phyloP scores from a whole-genome alignment of 2,888 invertebrate species.

The Polymixis flavicincta region DNA sequence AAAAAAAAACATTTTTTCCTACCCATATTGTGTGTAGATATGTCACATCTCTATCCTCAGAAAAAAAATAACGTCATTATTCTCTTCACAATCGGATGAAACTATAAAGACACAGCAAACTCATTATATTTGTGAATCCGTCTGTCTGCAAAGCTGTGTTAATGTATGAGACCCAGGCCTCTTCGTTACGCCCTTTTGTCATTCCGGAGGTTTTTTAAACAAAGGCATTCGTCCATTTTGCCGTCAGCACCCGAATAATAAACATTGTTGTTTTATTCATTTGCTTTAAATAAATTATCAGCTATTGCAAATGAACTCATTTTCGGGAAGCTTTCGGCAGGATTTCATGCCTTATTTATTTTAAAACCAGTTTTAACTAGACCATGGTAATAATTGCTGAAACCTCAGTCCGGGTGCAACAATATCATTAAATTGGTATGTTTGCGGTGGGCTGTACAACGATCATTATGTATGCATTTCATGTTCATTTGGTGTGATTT shows the following conservation, averaged over 20 bases:
- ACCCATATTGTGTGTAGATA: too few species aligned
- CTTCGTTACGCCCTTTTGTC: conserved; percentile 47
- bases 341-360: conserved; percentile 56
- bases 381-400: conserved; percentile 37
- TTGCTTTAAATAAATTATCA: conserved; percentile 61
- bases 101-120: conserved; percentile 34
- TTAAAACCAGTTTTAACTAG: conserved; percentile 42
- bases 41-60: background rate
- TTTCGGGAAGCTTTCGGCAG: conserved; percentile 21
- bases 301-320: conserved; percentile 52
- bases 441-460: conserved; percentile 36
- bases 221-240: conserved; percentile 50
- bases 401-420: conserved; percentile 37
- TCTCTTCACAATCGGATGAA: conserved; percentile 31
- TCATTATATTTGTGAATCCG: conserved; percentile 64
- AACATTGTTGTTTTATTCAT: conserved; percentile 58
- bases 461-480: conserved; percentile 52
- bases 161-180: conserved; percentile 49
- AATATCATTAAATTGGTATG: conserved; percentile 46
- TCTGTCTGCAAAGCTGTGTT: conserved; percentile 45
- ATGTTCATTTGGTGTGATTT: conserved; percentile 35
- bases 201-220: conserved; percentile 44
- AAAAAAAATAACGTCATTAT: conserved; percentile 38
- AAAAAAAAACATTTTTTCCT: conserved; percentile 33
- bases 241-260: conserved; percentile 48